A percentile compares a stretch with the other conserved stretches of the same genome.
Conservation (phyloP, 2,113 vertebrate genomes). For the Pollimyrus isidori region DNA sequence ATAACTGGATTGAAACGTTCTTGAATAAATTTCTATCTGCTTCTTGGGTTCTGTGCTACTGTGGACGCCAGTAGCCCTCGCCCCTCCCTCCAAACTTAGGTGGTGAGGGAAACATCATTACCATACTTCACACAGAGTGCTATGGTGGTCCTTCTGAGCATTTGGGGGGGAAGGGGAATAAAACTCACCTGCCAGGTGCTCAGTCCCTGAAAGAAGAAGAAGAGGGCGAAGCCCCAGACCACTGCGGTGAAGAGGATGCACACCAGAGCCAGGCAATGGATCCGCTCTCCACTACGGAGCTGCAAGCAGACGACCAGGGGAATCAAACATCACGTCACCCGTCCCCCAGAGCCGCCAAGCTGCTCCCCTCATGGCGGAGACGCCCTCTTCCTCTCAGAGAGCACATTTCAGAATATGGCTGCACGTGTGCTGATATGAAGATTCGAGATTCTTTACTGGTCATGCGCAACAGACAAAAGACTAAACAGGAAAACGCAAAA, state of each 20-base stretch:
- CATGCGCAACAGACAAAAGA: not conserved
- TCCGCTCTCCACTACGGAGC: conserved; percentile 74
- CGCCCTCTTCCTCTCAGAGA: not conserved
- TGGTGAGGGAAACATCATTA: not conserved
- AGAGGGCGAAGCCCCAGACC: conserved; percentile 91
- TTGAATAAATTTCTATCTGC: not conserved
- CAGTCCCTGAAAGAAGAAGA: conserved; percentile 98
- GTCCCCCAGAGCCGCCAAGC: not conserved
- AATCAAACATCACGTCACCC: not conserved
- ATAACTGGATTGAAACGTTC: not conserved
- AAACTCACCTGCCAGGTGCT: conserved; percentile 93
- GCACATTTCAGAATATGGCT: not conserved
- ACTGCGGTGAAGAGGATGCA: conserved; percentile 84
- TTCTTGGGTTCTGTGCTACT: not conserved
- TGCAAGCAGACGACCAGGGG: conserved; percentile 34
- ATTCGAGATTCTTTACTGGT: not conserved
- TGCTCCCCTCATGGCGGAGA: not conserved
- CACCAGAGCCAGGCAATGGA: conserved; percentile 79
- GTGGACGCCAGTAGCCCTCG: not conserved
- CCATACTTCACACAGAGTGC: not conserved
- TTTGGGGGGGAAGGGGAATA: not conserved
- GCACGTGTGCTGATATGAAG: not conserved
- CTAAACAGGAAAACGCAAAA: not conserved
- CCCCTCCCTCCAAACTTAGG: not conserved
- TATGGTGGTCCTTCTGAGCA: not conserved